Percentiles rank a stretch among this genome's conserved stretches.
Evolutionary conservation across 1,140 invertebrate genomes (phyloP).

Genomic region (Drosophila quadrilineata): DNA sequence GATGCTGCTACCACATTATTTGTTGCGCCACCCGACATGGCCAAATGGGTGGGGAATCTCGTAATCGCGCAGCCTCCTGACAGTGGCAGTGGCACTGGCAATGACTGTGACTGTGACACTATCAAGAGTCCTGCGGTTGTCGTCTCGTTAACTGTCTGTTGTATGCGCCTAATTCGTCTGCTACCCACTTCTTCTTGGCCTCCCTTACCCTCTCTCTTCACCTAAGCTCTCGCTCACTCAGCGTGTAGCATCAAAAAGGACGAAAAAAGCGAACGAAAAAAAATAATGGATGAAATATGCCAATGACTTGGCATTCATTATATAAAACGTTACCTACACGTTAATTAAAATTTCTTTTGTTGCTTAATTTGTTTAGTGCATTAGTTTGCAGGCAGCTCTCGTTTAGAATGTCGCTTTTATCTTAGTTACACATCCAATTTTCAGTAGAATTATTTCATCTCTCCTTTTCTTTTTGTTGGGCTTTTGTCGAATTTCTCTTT

Average conservation of each 20-base stretch:
- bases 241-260: constrained; percentile 4
- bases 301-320: constrained; percentile 48
- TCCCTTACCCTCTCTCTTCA: neutral
- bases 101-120: constrained; percentile 77
- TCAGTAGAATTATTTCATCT: constrained; percentile 64
- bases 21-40: constrained; percentile 59
- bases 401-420: constrained; percentile 20
- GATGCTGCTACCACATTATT: constrained; percentile 62
- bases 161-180: constrained; percentile 11
- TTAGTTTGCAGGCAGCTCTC: constrained; percentile 33
- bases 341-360: constrained; percentile 5
- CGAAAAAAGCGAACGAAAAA: constrained; percentile 9
- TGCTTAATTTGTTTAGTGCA: constrained; percentile 32
- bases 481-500: constrained; percentile 36
- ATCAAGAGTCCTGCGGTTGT: constrained; percentile 42
- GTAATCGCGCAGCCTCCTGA: constrained; percentile 51
- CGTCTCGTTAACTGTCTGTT: constrained; percentile 30
- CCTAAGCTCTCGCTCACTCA: neutral
- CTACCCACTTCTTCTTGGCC: no score
- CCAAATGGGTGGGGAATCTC: no score
- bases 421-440: constrained; percentile 66
- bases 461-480: no score
- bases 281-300: constrained; percentile 3
- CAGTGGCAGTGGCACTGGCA: constrained; percentile 58
- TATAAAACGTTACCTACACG: constrained; percentile 53